Conservation (phyloP, 2,797 vertebrate genomes). For the Scomberomorus guttatus region DNA sequence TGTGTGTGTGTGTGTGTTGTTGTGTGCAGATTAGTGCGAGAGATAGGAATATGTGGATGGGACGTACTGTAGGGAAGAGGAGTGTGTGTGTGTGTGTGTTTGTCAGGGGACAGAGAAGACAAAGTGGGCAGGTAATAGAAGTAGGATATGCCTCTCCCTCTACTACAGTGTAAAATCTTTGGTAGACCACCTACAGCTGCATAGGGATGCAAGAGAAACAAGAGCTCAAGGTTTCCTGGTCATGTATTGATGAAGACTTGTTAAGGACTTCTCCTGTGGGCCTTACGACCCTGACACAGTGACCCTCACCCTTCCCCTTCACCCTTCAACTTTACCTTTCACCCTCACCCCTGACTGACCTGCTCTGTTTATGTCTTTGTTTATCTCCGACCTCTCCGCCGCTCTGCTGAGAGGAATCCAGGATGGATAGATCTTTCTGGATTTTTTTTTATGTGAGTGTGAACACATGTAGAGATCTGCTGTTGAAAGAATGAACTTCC, state of each 20-base stretch:
- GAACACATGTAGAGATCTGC: slow-evolving; percentile 27
- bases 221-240: slow-evolving; percentile 40
- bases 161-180: slow-evolving; percentile 56
- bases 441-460: slow-evolving; percentile 28
- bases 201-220: slow-evolving; percentile 33
- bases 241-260: slow-evolving; percentile 78
- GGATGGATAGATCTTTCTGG: slow-evolving; percentile 31
- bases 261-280: slow-evolving; percentile 70
- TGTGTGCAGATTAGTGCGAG: slow-evolving; percentile 63
- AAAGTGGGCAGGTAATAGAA: slow-evolving; percentile 75
- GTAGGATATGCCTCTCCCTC: slow-evolving; percentile 50
- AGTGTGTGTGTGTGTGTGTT: slow-evolving; percentile 40
- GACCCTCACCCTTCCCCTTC: slow-evolving; percentile 75
- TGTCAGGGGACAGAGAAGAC: slow-evolving; percentile 74
- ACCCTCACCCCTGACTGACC: slow-evolving; percentile 69
- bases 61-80: slow-evolving; percentile 44
- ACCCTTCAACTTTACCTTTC: slow-evolving; percentile 72
- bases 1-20: slow-evolving; percentile 17
- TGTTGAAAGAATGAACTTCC: slow-evolving; percentile 13
- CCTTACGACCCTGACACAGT: slow-evolving; percentile 35
- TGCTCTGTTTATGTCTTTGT: slow-evolving; percentile 35
- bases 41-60: slow-evolving; percentile 63
- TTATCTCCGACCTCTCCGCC: slow-evolving; percentile 5
- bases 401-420: slow-evolving; percentile 9
- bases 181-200: slow-evolving; percentile 72